Evolutionary conservation across 2,797 vertebrate genomes (phyloP).

Genomic region (Galaxias olidus): DNA sequence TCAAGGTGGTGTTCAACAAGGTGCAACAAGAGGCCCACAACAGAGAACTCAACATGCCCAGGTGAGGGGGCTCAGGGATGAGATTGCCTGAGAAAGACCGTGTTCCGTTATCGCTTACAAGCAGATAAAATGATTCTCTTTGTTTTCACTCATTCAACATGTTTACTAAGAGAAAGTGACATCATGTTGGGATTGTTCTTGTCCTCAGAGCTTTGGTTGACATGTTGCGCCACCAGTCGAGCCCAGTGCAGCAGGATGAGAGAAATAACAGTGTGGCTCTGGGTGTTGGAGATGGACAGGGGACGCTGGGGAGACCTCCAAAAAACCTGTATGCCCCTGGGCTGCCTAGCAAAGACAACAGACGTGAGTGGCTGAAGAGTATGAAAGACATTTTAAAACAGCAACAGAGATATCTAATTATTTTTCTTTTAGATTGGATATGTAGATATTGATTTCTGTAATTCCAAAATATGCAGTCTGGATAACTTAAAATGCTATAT

Average conservation of each 20-base stretch:
- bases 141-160: not conserved
- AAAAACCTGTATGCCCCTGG: conserved; percentile 88
- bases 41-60: conserved; percentile 89
- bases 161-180: not conserved
- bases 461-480: too few species aligned
- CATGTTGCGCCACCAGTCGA: conserved; percentile 89
- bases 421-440: too few species aligned
- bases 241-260: conserved; percentile 83
- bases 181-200: conserved; percentile 10
- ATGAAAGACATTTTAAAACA: not conserved
- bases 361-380: conserved; percentile 72
- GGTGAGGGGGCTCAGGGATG: conserved; percentile 64
- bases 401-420: too few species aligned
- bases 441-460: too few species aligned
- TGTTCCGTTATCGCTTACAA: not conserved
- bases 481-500: too few species aligned
- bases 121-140: not conserved
- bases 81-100: not conserved
- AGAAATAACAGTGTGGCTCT: conserved; percentile 89
- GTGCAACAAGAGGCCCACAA: conserved; percentile 86
- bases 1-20: conserved; percentile 92
- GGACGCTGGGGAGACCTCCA: conserved; percentile 83
- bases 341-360: conserved; percentile 85
- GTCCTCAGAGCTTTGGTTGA: conserved; percentile 85
- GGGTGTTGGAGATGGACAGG: conserved; percentile 78